Conservation (phyloP, 1,140 invertebrate genomes). For the Aphidius gifuensis region DNA sequence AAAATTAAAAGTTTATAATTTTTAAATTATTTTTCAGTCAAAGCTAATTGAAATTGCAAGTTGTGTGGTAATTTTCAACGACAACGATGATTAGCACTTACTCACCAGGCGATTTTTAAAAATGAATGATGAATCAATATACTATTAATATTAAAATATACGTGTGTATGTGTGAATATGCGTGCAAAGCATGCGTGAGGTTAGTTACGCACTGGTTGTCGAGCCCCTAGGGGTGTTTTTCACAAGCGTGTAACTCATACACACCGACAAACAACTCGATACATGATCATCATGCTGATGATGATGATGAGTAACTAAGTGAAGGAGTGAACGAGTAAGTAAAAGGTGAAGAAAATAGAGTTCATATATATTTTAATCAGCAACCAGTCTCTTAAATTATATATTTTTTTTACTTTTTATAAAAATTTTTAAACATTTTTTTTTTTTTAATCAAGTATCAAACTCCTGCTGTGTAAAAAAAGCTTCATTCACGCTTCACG, state of each 20-base stretch:
- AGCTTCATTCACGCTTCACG: constrained; percentile 20
- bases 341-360: no score
- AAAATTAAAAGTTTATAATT: no score
- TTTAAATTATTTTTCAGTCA: background rate
- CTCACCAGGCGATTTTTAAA: constrained; percentile 39
- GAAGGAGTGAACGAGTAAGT: background rate
- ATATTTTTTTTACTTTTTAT: no score
- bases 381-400: no score
- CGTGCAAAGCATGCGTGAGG: constrained; percentile 48
- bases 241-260: constrained; percentile 39
- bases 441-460: background rate
- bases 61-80: constrained; percentile 3
- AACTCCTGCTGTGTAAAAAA: background rate
- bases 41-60: background rate
- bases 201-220: constrained; percentile 52
- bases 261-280: constrained; percentile 20
- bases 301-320: background rate
- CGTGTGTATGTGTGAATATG: constrained; percentile 45
- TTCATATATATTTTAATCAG: no score
- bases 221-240: constrained; percentile 42
- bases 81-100: constrained; percentile 10
- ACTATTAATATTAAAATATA: constrained; percentile 15
- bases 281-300: background rate
- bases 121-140: constrained; percentile 32
- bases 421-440: background rate